Base-by-base conservation (phyloP, 92 coral and sea anemone genomes). In the Palythoa caribaeorum region DNA sequence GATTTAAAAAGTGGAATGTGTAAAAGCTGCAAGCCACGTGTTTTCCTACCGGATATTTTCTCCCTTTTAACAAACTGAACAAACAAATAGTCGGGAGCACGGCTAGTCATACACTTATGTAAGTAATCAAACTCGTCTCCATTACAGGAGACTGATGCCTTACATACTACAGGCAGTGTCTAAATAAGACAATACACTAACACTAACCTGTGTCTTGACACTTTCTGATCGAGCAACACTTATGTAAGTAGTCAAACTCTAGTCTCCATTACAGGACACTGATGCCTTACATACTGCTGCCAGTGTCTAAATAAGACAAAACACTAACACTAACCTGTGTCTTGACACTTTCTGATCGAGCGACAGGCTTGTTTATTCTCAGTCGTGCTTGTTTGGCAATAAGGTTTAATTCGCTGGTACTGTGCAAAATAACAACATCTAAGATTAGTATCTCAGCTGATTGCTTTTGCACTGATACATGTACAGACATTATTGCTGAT, bases 341-440 rank as follows among this genome's bases (percentile, higher is more conserved):
- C 53, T 90, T 92, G 84, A 97, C 94, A 87, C 98, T 97, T 85
- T 90, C 94, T 44, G 99, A 92, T 89, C 99, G 92, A 69, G 87
- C 93, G 78, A 95, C 92, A 38, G 60, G 68, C 85, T 90, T 92
- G 48, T 77, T 38, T 5, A 85, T 71, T 66, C 79, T 88, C 28
- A 87, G 85, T 84, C 80, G 85, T 63, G 76, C 51, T 21, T 89
- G 85, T 84, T 91, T 91, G 14, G 40, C 15, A 19, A 86, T 78
- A 89, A 89, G 93, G 80, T 83, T 90, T 65, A 87, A 83, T 78
- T 94, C 97, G 84, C 92, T 92, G 53, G 84, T 65, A 81, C 90
- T 90, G 52, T n/a, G 73, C 40, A 80, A 60, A 86, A 47, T 2
- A 80, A 28, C 17, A 66, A 68, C 38, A 48, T 10, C 13, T 19